Base-by-base conservation (phyloP, 2,797 vertebrate genomes). In the Eurystomus glaucurus region DNA sequence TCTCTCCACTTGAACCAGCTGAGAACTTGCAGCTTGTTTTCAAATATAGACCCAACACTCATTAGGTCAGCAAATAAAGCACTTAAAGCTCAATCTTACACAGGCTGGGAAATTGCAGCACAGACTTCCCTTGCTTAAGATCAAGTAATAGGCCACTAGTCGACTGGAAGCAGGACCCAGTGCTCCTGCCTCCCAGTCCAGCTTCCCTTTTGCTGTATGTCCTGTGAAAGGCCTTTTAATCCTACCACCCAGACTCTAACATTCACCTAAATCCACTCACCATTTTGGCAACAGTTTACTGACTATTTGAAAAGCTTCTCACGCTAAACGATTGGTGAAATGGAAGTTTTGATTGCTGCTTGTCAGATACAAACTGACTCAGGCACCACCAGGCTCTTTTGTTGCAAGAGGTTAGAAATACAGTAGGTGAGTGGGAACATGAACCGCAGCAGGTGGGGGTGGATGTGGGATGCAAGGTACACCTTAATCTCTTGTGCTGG, bases 21-120 rank as follows among this genome's bases (percentile, higher is more conserved):
- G 46, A 89, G 55, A 22, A 94, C 57, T 58, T 87, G 68, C 57
- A 95, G 33, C 46, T 83, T 78, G 45, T 81, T 72, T 91, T 70
- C 77, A 79, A 86, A 77, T 26, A 65, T 3, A 16, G 79, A 51
- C 66, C 82, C 25, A 31, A 52, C 29, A 43, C 65, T 88, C 48
- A 58, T 37, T n/a, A 93, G 35, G 52, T 77, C 55, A 71, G 72
- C 33, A 95, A 92, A 78, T 16, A 64, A 70, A 93, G 31, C 45
- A 61, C 50, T 78, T 68, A 15, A 75, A 93, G 55, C 23, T 77
- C 29, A 68, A 69, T 57, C 58, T 71, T 69, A 46, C 41, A 55
- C 20, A 58, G 57, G 41, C 1, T 86, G 39, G 45, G 52, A 50
- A 61, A 61, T 5, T 5, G 20, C 57, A 86, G 57, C 61, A 69